phyloP scores from a whole-genome alignment of 1,140 invertebrate genomes.

The Dysdera silvatica region DNA sequence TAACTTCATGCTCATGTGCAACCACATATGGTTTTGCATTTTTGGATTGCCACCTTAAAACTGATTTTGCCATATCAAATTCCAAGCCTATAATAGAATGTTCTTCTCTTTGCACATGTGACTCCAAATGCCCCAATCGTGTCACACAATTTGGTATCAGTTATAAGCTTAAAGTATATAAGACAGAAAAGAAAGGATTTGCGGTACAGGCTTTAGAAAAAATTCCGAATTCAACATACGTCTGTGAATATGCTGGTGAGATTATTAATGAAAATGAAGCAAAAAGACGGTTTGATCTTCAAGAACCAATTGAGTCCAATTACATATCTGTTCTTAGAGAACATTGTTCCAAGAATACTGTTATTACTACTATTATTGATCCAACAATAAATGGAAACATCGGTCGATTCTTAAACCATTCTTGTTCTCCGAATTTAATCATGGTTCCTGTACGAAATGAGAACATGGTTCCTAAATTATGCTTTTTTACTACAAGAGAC shows the following conservation, averaged over 20 bases:
- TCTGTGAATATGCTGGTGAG: constrained; percentile 31
- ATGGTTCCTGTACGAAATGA: constrained; percentile 52
- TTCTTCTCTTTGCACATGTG: constrained; percentile 11
- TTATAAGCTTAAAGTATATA: constrained; percentile 64
- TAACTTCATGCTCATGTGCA: no score
- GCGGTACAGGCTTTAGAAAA: constrained; percentile 64
- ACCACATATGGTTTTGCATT: no score
- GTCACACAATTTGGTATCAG: constrained; percentile 68
- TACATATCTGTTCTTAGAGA: constrained; percentile 27
- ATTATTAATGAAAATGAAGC: constrained; percentile 21
- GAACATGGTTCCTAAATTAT: constrained; percentile 22
- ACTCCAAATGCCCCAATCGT: constrained; percentile 61
- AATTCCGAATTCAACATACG: constrained; percentile 48
- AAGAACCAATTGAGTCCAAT: background rate
- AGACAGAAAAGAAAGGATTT: constrained; percentile 71
- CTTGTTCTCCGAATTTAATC: constrained; percentile 79
- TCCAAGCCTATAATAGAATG: constrained; percentile 24
- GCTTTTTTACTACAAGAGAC: constrained; percentile 24
- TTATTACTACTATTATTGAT: constrained; percentile 21
- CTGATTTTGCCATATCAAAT: no score
- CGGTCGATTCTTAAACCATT: constrained; percentile 89
- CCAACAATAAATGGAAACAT: constrained; percentile 69
- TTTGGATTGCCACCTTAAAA: no score
- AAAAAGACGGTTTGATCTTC: background rate
- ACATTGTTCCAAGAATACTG: background rate